A percentile compares a stretch with the other conserved stretches of the same genome.
phyloP scores from a whole-genome alignment of 2,113 vertebrate genomes.

The Atractosteus spatula region DNA sequence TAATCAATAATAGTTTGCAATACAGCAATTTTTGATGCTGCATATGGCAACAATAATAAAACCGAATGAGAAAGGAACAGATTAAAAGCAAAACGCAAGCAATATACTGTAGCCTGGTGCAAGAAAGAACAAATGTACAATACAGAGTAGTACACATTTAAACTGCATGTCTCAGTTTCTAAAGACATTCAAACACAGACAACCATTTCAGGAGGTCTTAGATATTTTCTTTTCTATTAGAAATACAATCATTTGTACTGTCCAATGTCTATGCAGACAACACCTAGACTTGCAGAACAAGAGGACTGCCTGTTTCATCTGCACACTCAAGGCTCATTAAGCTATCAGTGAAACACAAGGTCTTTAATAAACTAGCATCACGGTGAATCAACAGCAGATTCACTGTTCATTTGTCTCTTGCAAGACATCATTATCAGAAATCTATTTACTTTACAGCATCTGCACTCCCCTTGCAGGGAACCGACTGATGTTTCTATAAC shows the following conservation, averaged over 20 bases:
- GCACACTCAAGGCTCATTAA: not conserved
- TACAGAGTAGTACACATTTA: no score
- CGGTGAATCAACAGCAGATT: not conserved
- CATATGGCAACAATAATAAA: not conserved
- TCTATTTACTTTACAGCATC: not conserved
- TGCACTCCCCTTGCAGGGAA: not conserved
- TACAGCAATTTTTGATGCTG: not conserved
- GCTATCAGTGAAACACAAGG: not conserved
- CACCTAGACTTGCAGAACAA: not conserved
- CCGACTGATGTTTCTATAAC: not conserved
- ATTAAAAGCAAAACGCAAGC: no score
- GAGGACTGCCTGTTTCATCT: not conserved
- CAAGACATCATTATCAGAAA: slow-evolving; percentile 11
- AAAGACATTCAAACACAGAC: no score
- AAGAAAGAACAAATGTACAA: no score
- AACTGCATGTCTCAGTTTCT: no score
- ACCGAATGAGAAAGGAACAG: no score
- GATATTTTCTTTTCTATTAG: not conserved
- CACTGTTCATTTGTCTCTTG: not conserved
- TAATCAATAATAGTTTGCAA: no score
- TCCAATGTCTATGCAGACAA: not conserved
- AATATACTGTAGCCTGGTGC: no score
- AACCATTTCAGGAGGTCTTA: no score
- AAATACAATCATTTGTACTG: not conserved
- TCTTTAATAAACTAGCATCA: not conserved